phyloP scores from a whole-genome alignment of 1,140 invertebrate species.

The Drosophila watanabei region DNA sequence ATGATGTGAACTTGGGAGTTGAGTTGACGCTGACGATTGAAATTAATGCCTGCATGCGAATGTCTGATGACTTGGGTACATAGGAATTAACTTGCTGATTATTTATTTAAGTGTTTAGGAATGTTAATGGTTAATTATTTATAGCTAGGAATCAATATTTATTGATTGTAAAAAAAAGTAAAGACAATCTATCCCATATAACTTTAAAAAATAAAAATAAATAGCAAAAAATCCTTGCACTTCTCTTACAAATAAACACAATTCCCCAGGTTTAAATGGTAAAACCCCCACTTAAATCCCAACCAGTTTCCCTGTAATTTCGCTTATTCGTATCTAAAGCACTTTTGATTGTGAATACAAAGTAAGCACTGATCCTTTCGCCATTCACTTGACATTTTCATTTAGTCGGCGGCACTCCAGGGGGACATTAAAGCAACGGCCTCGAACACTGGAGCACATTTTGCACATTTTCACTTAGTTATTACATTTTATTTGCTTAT shows the following conservation, averaged over 20 bases:
- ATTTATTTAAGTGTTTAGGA: not conserved
- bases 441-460: conserved; percentile 21
- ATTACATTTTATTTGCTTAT: conserved; percentile 78
- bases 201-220: not conserved
- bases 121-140: not conserved
- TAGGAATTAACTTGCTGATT: not conserved
- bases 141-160: not conserved
- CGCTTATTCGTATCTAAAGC: conserved; percentile 21
- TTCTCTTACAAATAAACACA: not conserved
- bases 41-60: not conserved
- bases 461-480: conserved; percentile 78
- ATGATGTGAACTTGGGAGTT: not conserved
- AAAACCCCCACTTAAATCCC: not conserved
- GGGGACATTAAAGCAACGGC: conserved; percentile 44
- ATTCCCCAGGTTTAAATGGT: not conserved
- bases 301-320: not conserved
- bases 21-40: not conserved
- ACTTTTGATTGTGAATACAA: conserved; percentile 38
- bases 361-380: conserved; percentile 25
- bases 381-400: conserved; percentile 45
- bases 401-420: conserved; percentile 42
- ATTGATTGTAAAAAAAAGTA: not conserved
- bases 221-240: not conserved
- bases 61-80: not conserved
- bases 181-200: too few relatives aligned